Evolutionary conservation across 2,797 vertebrate species (phyloP), one percentile per base, ranked within the genome.

Genomic region (Lagocephalus sceleratus): DNA sequence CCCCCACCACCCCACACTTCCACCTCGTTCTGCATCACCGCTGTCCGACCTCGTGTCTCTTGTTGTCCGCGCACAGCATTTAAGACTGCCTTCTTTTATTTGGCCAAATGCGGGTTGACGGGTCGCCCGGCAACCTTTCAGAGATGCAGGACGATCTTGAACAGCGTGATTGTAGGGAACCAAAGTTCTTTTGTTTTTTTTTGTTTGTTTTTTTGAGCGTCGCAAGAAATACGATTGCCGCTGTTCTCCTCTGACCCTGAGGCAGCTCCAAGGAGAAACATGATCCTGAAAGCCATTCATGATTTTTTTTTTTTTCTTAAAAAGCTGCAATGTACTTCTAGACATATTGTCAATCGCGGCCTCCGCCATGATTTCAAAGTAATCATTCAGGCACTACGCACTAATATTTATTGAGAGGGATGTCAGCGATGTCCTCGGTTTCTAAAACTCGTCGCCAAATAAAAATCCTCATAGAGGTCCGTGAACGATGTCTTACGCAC

Each of bases 31-130:
- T 66, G 65, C 71, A 51, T 15, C 45, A 40, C 54, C 57, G 71
- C 64, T 54, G 67, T 54, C 63, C 45, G 35, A 54, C 19, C 23
- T 51, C 10, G 20, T 39, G 23, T 73, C 29, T 65, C 57, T 55
- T 59, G 12, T 61, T 45, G 44, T 55, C 38, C 47, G 71, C 73
- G 78, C 73, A 76, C 17, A 35, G 12, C 32, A 35, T 75, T 78
- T 41, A 69, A 40, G 2, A 57, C 55, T 77, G 77, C 80, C 77
- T 82, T 76, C 69, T 57, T 68, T 64, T 43, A 25, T 73, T 75
- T 63, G 63, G 75, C 72, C 72, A 83, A 81, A 76, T 57, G 58
- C 68, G 62, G 66, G 69, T 51, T 66, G 58, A 53, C 44, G 47
- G 48, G 64, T 35, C 32, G 5, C 32, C 32, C 32, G 32, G 9